Evolutionary conservation across 2,113 vertebrate genomes (phyloP).

Genomic region (Cacatua alba): DNA sequence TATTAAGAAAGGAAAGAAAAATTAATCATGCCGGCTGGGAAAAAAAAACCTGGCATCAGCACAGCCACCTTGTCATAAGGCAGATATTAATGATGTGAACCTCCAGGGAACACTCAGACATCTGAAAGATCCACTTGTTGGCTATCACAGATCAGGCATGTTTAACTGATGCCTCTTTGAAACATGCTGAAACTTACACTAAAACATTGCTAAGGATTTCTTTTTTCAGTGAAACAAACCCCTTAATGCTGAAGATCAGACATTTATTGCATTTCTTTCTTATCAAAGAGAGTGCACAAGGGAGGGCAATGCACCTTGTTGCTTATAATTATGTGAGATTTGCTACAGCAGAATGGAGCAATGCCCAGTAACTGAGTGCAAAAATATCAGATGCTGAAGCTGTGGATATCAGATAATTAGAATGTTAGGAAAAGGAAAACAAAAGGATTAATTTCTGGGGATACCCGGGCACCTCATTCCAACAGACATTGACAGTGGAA

Average conservation of each 20-base stretch:
- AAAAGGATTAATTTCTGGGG: neutral
- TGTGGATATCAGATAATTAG: neutral
- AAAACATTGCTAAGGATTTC: neutral
- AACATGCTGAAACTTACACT: neutral
- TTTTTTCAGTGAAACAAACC: neutral
- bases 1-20: constrained; percentile 87
- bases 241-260: neutral
- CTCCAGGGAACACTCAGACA: constrained; percentile 54
- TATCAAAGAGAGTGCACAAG: neutral
- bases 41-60: constrained; percentile 58
- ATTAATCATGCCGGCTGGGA: constrained; percentile 66
- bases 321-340: neutral
- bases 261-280: neutral
- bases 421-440: neutral
- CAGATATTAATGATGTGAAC: constrained; percentile 69
- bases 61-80: constrained; percentile 69
- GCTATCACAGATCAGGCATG: neutral
- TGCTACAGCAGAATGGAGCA: neutral
- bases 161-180: constrained; percentile 54
- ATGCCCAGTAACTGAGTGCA: neutral
- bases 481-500: neutral
- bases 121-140: constrained; percentile 56
- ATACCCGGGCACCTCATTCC: neutral
- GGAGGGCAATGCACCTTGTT: neutral
- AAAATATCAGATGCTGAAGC: neutral